Percentiles rank a stretch among this genome's conserved stretches.
Evolutionary conservation across 2,113 vertebrate species (phyloP).

Genomic region (Rhinichthys klamathensis): DNA sequence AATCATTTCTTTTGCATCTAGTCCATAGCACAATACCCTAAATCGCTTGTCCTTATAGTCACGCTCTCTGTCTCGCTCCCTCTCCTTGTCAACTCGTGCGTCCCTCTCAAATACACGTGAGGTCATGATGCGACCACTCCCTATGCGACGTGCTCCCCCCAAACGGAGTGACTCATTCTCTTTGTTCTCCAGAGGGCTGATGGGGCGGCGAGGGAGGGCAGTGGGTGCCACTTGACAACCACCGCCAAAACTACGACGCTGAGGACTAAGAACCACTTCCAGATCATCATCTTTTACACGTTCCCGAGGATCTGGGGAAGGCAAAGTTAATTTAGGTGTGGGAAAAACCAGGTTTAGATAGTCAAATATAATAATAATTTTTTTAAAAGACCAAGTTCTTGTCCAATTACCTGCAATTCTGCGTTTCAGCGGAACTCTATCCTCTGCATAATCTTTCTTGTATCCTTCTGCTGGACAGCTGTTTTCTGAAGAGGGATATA

Average conservation of each 20-base stretch:
- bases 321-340: not conserved
- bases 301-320: slow-evolving; percentile 88
- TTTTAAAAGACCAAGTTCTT: not conserved
- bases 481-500: slow-evolving; percentile 93
- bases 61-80: slow-evolving; percentile 89
- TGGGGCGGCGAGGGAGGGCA: slow-evolving; percentile 79
- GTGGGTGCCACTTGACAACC: slow-evolving; percentile 87
- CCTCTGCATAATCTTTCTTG: slow-evolving; percentile 89
- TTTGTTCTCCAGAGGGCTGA: slow-evolving; percentile 92
- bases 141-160: slow-evolving; percentile 87
- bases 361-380: not conserved
- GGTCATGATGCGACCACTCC: slow-evolving; percentile 93
- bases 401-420: slow-evolving; percentile 85
- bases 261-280: slow-evolving; percentile 93
- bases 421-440: slow-evolving; percentile 86
- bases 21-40: slow-evolving; percentile 75
- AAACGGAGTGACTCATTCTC: slow-evolving; percentile 88
- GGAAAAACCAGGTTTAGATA: not conserved
- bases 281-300: slow-evolving; percentile 95
- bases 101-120: slow-evolving; percentile 90
- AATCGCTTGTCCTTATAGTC: slow-evolving; percentile 97
- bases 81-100: slow-evolving; percentile 84
- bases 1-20: not conserved
- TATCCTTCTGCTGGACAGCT: slow-evolving; percentile 88
- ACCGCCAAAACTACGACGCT: slow-evolving; percentile 95